These are phyloP conservation scores for Cataglyphis hispanica DNA, from an alignment of 1,140 invertebrate species.

Conservation along the genomic window DNA sequence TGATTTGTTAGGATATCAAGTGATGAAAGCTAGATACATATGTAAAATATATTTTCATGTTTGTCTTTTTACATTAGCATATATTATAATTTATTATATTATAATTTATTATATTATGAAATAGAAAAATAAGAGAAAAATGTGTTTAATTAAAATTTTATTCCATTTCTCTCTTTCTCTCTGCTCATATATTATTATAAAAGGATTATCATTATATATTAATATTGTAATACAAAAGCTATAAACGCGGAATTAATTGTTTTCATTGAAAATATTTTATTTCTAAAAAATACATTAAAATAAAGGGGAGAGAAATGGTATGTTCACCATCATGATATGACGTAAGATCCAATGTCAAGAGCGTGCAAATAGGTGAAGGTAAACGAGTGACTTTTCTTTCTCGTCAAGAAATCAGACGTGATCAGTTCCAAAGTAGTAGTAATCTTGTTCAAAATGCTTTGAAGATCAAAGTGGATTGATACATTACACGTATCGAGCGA, in stretches of 20 bases:
- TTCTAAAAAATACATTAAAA: background rate
- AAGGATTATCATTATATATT: conserved; percentile 2
- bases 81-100: conserved; percentile 28
- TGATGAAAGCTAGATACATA: background rate
- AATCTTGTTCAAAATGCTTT: conserved; percentile 5
- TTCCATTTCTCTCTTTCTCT: background rate
- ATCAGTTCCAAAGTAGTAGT: conserved; percentile 1
- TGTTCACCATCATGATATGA: conserved; percentile 1
- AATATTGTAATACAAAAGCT: background rate
- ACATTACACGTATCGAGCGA: background rate
- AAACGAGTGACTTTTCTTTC: conserved; percentile 80
- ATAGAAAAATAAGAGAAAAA: background rate
- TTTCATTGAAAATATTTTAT: conserved; percentile 12
- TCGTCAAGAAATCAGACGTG: conserved; percentile 34
- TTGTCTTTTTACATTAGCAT: conserved; percentile 9
- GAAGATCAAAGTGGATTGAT: conserved; percentile 37
- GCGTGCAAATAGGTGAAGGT: conserved; percentile 83
- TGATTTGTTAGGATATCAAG: background rate
- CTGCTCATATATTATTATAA: background rate
- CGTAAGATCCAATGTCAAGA: conserved; percentile 81
- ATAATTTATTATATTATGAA: too few species aligned
- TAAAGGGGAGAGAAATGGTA: background rate
- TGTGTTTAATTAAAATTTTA: conserved; percentile 37
- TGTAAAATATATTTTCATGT: background rate
- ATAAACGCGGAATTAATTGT: background rate